Percentiles rank a stretch among this genome's conserved stretches.
Evolutionary conservation across 2,888 invertebrate species (phyloP).

Genomic region (Nomada ferruginata): DNA sequence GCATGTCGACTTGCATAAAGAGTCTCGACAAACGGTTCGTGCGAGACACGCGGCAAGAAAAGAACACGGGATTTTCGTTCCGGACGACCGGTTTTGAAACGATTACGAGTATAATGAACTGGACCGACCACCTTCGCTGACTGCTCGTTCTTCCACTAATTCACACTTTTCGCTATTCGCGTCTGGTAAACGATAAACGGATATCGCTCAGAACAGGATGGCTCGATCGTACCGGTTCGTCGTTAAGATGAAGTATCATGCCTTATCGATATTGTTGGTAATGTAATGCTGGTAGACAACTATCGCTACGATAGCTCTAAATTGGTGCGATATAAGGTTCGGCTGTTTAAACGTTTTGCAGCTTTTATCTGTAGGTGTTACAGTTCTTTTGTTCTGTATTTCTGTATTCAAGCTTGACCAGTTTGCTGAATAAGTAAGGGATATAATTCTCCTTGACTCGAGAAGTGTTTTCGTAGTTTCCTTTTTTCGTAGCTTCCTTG

Average conservation of each 20-base stretch:
- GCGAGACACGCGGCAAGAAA: conserved; percentile 26
- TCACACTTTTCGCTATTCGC: conserved; percentile 8
- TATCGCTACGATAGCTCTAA: background rate
- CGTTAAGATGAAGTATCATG: background rate
- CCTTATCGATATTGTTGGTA: background rate
- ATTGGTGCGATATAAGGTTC: background rate
- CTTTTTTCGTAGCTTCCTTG: too few relatives aligned
- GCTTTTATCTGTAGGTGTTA: too few relatives aligned
- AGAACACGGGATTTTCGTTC: conserved; percentile 22
- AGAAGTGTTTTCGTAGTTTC: too few relatives aligned
- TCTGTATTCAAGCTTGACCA: background rate
- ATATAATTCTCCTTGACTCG: too few relatives aligned
- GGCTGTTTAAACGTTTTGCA: too few relatives aligned
- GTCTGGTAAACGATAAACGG: conserved; percentile 16
- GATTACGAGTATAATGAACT: conserved; percentile 53
- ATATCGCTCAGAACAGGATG: background rate
- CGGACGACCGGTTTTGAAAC: conserved; percentile 45
- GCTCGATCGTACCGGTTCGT: too few relatives aligned
- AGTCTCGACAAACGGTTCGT: conserved; percentile 3
- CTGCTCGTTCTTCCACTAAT: conserved; percentile 18
- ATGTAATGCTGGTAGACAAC: background rate
- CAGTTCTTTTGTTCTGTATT: background rate
- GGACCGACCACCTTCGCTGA: conserved; percentile 14
- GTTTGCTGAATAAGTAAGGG: background rate
- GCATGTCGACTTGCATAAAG: conserved; percentile 30